Evolutionary conservation across 2,113 vertebrate genomes (phyloP).

Genomic region (Hiodon alosoides): DNA sequence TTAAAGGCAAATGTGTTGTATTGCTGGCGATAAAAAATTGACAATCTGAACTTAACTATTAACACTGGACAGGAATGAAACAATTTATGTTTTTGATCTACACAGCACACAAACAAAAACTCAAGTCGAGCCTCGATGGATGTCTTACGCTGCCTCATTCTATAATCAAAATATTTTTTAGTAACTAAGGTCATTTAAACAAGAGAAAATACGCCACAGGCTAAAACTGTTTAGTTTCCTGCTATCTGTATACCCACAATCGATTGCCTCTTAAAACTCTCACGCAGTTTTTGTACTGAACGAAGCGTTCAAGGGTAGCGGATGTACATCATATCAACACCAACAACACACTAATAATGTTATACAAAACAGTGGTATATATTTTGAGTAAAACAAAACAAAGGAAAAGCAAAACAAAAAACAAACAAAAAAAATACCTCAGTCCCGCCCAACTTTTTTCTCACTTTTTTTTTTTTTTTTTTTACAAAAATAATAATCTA

Average conservation of each 20-base stretch:
- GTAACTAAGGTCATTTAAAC: no score
- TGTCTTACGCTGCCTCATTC: background rate
- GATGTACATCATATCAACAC: constrained; percentile 34
- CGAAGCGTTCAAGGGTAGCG: background rate
- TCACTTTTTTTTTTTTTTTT: background rate
- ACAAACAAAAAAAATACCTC: constrained; percentile 16
- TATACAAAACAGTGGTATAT: constrained; percentile 1
- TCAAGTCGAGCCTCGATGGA: background rate
- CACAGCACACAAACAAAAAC: constrained; percentile 6
- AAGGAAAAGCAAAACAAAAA: constrained; percentile 6
- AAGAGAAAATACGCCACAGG: background rate
- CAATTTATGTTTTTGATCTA: background rate
- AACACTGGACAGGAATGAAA: background rate
- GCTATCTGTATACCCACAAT: background rate
- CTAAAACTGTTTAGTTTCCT: background rate
- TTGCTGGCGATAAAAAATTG: background rate
- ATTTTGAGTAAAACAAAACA: background rate
- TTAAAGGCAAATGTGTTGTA: no score
- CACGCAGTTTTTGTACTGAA: constrained; percentile 1
- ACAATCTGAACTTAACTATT: background rate
- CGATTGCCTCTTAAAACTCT: constrained; percentile 5
- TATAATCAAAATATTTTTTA: background rate
- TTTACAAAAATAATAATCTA: constrained; percentile 31
- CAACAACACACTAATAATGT: constrained; percentile 27
- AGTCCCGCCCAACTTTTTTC: background rate